Base-by-base conservation (phyloP, 2,888 invertebrate species). In the Pristionchus maxplancki region DNA sequence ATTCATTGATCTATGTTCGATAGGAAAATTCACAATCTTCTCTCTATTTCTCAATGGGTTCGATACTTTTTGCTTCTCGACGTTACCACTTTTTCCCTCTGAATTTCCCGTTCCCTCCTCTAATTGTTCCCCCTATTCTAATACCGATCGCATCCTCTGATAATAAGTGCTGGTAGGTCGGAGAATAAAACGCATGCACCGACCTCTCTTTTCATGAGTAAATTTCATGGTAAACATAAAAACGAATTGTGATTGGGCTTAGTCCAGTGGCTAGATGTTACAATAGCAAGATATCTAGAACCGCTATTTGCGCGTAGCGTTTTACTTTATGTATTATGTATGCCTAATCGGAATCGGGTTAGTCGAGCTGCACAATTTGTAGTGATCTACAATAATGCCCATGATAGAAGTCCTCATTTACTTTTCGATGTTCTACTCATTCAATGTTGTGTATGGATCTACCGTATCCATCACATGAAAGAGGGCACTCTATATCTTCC, bases 131-230 rank as follows among this genome's bases (percentile, higher is more conserved):
- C 58, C 28, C 31, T n/a, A n/a, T 58, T 67, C 64, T 67, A 28
- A 67, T 67, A 67, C 64, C 34, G 64, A 67, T 67, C 64, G 20
- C 40, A 31, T 40, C 74, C 37, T 24, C n/a, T 74, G 74, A 74
- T 74, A 74, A 74, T 74, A 74, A 40, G 37, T 37, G 40, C 37
- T 74, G 37, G 74, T 74, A 74, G 74, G 64, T 67, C 64, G 13
- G 13, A 74, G 74, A 40, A 40, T 40, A 24, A 24, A n/a, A 74
- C 31, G 24, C 17, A 74, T 24, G 24, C 20, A 11, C 11, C 37
- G 1, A 74, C 40, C 74, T 67, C 64, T 67, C n/a, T 67, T 34
- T 67, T 34, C 15, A 31, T 67, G 28, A 28, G 3, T 31, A n/a
- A n/a, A n/a, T n/a, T n/a, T n/a, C n/a, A n/a, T n/a, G n/a, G n/a